Conservation (phyloP, 2,113 vertebrate species). For the Mastomys coucha region DNA sequence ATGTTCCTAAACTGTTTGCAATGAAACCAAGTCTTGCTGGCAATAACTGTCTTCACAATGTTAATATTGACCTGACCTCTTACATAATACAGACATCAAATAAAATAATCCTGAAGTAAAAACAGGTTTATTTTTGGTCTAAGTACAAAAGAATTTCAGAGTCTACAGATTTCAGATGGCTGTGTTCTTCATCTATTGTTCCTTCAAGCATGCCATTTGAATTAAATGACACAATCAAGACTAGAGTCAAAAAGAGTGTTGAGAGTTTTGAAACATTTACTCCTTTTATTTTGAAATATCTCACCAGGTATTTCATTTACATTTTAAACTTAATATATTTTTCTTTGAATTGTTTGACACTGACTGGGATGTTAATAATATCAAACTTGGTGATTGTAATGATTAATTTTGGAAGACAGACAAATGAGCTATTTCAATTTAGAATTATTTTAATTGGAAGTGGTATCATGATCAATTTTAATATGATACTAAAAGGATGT, state of each 20-base stretch:
- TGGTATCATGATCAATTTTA: neutral
- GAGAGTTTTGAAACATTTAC: conserved; percentile 21
- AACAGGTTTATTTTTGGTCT: conserved; percentile 70
- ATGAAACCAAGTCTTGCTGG: conserved; percentile 71
- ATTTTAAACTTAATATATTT: conserved; percentile 1
- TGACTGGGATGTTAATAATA: neutral
- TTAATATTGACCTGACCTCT: conserved; percentile 83
- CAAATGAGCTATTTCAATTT: conserved; percentile 27
- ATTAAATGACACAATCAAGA: neutral
- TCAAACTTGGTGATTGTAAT: neutral
- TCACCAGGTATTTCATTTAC: conserved; percentile 12
- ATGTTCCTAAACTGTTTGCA: conserved; percentile 81
- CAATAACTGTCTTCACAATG: conserved; percentile 79
- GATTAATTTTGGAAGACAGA: neutral
- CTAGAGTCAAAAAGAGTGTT: neutral
- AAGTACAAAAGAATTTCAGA: neutral
- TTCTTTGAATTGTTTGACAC: conserved; percentile 5
- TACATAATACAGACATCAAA: conserved; percentile 74
- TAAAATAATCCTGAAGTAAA: conserved; percentile 77
- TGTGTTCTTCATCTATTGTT: neutral
- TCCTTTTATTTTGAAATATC: neutral
- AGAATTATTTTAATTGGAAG: conserved; percentile 2
- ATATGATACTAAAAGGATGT: neutral
- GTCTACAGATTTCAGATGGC: neutral
- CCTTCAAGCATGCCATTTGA: neutral